A percentile compares a stretch with the other conserved stretches of the same genome.
phyloP scores from a whole-genome alignment of 1,140 invertebrate genomes.

The Drosophila parabipectinata region DNA sequence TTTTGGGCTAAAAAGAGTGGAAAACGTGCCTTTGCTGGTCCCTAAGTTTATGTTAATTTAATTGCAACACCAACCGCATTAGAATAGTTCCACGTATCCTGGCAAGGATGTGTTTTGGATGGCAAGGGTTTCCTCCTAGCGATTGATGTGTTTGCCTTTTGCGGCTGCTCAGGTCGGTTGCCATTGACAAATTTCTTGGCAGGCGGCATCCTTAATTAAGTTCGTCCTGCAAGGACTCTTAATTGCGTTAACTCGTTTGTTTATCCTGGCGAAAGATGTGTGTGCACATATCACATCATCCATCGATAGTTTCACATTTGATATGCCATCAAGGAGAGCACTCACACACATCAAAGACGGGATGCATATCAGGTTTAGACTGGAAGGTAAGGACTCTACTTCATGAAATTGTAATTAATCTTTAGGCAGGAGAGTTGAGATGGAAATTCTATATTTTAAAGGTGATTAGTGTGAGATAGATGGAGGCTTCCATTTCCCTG shows the following conservation, averaged over 20 bases:
- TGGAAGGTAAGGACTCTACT: not conserved
- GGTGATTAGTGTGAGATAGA: not conserved
- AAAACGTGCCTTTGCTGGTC: constrained; percentile 60
- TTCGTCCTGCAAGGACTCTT: constrained; percentile 49
- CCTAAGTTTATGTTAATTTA: constrained; percentile 78
- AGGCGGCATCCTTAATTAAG: constrained; percentile 68
- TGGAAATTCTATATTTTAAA: not conserved
- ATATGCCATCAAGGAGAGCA: constrained; percentile 50
- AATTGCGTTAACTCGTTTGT: constrained; percentile 67
- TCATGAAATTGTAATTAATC: constrained; percentile 63
- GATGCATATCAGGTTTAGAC: constrained; percentile 2
- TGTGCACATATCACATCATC: constrained; percentile 54
- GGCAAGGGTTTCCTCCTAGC: constrained; percentile 25
- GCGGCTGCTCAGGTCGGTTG: constrained; percentile 58
- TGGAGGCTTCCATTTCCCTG: not conserved
- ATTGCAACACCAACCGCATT: constrained; percentile 77
- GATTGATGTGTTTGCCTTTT: constrained; percentile 71
- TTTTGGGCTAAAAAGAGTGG: constrained; percentile 69
- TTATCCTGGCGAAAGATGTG: constrained; percentile 35
- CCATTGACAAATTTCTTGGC: constrained; percentile 71
- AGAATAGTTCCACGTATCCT: constrained; percentile 77
- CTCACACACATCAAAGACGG: constrained; percentile 69
- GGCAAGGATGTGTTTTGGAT: constrained; percentile 14
- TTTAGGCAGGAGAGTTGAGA: not conserved
- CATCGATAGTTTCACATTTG: constrained; percentile 79